A percentile compares a stretch with the other conserved stretches of the same genome.
Evolutionary conservation across 2,797 vertebrate species (phyloP).

Genomic region (Spinibarbus caldwelli): DNA sequence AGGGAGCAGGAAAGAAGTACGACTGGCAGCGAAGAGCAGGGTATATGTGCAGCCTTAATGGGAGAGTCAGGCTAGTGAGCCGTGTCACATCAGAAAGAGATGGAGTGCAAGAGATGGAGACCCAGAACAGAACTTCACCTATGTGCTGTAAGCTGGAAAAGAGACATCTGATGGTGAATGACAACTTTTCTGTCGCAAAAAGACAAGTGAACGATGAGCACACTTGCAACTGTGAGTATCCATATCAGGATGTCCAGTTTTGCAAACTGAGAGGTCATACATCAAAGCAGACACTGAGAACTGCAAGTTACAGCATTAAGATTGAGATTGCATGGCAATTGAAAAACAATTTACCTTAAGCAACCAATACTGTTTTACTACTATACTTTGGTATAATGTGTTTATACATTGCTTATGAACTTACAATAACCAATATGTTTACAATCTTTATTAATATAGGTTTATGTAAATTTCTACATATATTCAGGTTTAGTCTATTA

Average conservation of each 20-base stretch:
- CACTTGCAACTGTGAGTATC: not conserved
- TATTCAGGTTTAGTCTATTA: not conserved
- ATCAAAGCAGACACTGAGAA: not conserved
- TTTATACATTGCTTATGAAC: not conserved
- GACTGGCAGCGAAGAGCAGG: slow-evolving; percentile 29
- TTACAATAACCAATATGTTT: not conserved
- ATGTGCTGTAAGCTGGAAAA: slow-evolving; percentile 41
- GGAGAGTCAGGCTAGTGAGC: slow-evolving; percentile 51
- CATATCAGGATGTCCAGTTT: not conserved
- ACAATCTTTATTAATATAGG: not conserved
- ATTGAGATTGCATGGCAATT: not conserved
- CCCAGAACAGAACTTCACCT: slow-evolving; percentile 22
- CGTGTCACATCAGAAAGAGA: slow-evolving; percentile 50
- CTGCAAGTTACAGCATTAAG: not conserved
- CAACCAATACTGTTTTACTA: not conserved
- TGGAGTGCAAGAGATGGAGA: slow-evolving; percentile 18
- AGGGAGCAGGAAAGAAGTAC: slow-evolving; percentile 29
- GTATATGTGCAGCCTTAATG: slow-evolving; percentile 51
- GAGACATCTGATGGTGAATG: slow-evolving; percentile 36
- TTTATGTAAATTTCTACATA: not conserved
- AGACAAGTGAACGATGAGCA: slow-evolving; percentile 27
- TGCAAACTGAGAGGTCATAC: not conserved
- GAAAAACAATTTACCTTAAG: not conserved
- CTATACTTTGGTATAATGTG: not conserved
- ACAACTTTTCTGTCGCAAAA: slow-evolving; percentile 21